A percentile compares a stretch with the other conserved stretches of the same genome.
Evolutionary conservation across 2,797 vertebrate genomes (phyloP).

Genomic region (Bradypodion ventrale): DNA sequence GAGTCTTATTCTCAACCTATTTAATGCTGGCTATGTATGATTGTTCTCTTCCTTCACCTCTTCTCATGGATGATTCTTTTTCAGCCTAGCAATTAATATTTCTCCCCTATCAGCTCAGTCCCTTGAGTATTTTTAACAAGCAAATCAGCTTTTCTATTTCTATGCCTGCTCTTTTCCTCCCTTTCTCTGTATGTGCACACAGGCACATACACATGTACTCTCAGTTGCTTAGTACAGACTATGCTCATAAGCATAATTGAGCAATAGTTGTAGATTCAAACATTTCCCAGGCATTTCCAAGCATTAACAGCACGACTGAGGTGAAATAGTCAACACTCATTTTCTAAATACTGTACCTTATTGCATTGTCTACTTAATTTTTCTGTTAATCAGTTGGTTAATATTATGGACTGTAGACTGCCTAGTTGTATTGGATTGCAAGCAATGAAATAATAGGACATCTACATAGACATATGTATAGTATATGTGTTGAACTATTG

Average conservation of each 20-base stretch:
- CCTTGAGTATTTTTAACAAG: conserved; percentile 26
- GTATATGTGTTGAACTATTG: background rate
- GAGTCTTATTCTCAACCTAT: background rate
- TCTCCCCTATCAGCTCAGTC: conserved; percentile 18
- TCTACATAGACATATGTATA: background rate
- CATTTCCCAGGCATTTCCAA: background rate
- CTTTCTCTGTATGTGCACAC: background rate
- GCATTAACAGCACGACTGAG: conserved; percentile 15
- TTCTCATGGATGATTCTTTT: conserved; percentile 27
- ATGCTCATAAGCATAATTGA: conserved; percentile 1
- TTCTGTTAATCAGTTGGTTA: background rate
- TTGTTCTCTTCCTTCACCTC: background rate
- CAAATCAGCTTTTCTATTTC: conserved; percentile 8
- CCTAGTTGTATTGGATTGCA: background rate
- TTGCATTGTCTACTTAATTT: background rate
- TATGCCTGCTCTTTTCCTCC: conserved; percentile 2
- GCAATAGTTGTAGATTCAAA: conserved; percentile 18
- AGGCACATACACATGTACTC: background rate
- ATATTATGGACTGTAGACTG: background rate
- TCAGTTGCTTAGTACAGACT: conserved; percentile 20
- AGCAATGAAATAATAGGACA: background rate
- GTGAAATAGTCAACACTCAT: background rate
- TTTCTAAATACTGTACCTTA: background rate
- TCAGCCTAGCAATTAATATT: conserved; percentile 27
- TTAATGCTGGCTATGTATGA: background rate